These are phyloP conservation scores for Aethes cnicana DNA, from an alignment of 2,888 invertebrate species.

Conservation along the genomic window DNA sequence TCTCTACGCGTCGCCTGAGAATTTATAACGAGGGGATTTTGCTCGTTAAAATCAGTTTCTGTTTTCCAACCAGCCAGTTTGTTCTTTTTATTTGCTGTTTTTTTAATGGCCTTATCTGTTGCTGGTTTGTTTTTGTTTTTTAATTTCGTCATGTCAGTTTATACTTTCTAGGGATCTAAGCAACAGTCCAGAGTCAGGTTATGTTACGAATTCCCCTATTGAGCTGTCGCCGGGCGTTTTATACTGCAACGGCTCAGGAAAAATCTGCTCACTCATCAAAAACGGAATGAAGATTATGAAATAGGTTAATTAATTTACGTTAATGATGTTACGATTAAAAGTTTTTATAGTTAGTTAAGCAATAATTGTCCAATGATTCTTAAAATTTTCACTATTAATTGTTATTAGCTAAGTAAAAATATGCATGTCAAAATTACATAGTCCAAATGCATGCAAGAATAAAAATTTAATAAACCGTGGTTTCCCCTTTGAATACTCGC, in stretches of 20 bases:
- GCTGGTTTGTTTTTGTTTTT: not conserved
- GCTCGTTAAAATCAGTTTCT: not conserved
- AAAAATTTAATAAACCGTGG: slow-evolving; percentile 14
- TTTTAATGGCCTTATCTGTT: not conserved
- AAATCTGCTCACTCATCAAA: slow-evolving; percentile 52
- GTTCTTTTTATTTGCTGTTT: not conserved
- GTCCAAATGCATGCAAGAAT: slow-evolving; percentile 19
- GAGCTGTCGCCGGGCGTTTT: slow-evolving; percentile 36
- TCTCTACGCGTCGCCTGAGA: not conserved
- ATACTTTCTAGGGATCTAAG: slow-evolving; percentile 52
- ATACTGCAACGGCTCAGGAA: slow-evolving; percentile 54
- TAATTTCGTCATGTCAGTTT: not conserved
- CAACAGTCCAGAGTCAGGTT: slow-evolving; percentile 57
- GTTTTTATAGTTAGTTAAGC: slow-evolving; percentile 35
- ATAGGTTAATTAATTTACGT: slow-evolving; percentile 7
- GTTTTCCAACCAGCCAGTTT: not conserved
- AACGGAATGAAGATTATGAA: slow-evolving; percentile 44
- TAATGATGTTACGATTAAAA: slow-evolving; percentile 37
- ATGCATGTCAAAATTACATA: not conserved
- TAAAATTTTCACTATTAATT: not conserved
- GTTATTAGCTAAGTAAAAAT: not conserved
- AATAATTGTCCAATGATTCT: slow-evolving; percentile 8
- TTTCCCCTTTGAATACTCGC: slow-evolving; percentile 6
- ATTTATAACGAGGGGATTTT: not conserved
- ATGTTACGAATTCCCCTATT: slow-evolving; percentile 47